These are phyloP conservation scores for Halictus quadricinctus DNA, from an alignment of 2,888 invertebrate genomes.

Conservation along the genomic window DNA sequence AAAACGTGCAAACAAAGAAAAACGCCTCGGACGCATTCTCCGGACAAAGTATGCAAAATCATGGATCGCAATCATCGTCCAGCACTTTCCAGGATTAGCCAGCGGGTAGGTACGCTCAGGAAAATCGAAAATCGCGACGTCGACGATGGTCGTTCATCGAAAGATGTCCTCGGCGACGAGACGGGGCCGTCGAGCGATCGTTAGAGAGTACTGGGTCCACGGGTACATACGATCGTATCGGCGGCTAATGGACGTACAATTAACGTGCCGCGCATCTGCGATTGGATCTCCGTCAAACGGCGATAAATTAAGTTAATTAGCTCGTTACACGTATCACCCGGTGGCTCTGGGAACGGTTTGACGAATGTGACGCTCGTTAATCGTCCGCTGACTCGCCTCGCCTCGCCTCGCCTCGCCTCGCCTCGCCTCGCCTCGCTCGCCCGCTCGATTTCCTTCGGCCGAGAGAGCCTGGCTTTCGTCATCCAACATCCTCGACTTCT, in stretches of 20 bases:
- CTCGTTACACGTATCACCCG: slow-evolving; percentile 75
- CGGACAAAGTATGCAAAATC: slow-evolving; percentile 1
- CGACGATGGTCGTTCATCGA: slow-evolving; percentile 33
- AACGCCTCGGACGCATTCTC: too few species aligned
- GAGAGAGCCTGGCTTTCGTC: slow-evolving; percentile 40
- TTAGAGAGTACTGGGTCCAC: slow-evolving; percentile 61
- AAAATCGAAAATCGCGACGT: slow-evolving; percentile 43
- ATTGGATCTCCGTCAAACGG: slow-evolving; percentile 77
- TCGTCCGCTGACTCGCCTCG: slow-evolving; percentile 51
- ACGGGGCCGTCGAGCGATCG: slow-evolving; percentile 68
- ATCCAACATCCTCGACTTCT: slow-evolving; percentile 29
- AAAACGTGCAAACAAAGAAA: not conserved
- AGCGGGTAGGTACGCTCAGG: not conserved
- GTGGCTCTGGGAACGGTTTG: slow-evolving; percentile 70
- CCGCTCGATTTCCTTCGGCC: slow-evolving; percentile 42
- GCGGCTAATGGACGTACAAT: slow-evolving; percentile 78
- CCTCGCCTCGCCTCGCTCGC: not conserved
- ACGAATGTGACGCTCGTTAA: slow-evolving; percentile 74
- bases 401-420: slow-evolving; percentile 19
- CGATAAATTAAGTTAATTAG: slow-evolving; percentile 80
- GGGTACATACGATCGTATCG: slow-evolving; percentile 74
- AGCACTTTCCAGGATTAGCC: not conserved
- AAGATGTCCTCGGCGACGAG: slow-evolving; percentile 34
- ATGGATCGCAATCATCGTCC: slow-evolving; percentile 18
- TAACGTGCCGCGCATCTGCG: slow-evolving; percentile 78